Conservation (phyloP, 1,140 invertebrate genomes). For the Drosophila orosa region DNA sequence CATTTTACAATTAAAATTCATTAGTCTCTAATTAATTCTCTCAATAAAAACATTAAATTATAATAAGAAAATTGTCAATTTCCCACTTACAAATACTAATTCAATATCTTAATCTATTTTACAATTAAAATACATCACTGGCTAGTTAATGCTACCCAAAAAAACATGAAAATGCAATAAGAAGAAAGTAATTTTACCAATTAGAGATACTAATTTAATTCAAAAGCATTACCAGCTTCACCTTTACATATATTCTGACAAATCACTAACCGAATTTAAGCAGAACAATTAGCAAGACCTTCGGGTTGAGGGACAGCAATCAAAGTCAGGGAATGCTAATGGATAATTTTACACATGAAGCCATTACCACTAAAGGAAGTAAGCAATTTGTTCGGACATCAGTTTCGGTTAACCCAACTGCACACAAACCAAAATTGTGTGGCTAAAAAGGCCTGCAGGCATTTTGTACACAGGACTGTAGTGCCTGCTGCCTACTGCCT, state of each 20-base stretch:
- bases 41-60: not conserved
- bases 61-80: not conserved
- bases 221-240: not conserved
- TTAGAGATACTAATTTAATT: conserved; percentile 4
- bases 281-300: not conserved
- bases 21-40: not conserved
- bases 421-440: conserved; percentile 28
- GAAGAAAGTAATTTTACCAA: not conserved
- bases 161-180: not conserved
- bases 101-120: not conserved
- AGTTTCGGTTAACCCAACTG: conserved; percentile 50
- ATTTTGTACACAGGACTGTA: not conserved
- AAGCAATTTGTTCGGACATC: conserved; percentile 60
- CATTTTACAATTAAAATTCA: not conserved
- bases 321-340: conserved; percentile 52
- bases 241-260: not conserved
- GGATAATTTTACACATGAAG: conserved; percentile 30
- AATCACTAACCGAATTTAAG: not conserved
- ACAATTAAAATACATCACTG: not conserved
- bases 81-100: not conserved
- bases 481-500: conserved; percentile 17
- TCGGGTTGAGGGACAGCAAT: conserved; percentile 3
- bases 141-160: not conserved
- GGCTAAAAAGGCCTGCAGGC: conserved; percentile 11
- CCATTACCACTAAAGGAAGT: conserved; percentile 42